Base-by-base conservation (phyloP, 2,113 vertebrate species). In the Ptilonorhynchus violaceus region DNA sequence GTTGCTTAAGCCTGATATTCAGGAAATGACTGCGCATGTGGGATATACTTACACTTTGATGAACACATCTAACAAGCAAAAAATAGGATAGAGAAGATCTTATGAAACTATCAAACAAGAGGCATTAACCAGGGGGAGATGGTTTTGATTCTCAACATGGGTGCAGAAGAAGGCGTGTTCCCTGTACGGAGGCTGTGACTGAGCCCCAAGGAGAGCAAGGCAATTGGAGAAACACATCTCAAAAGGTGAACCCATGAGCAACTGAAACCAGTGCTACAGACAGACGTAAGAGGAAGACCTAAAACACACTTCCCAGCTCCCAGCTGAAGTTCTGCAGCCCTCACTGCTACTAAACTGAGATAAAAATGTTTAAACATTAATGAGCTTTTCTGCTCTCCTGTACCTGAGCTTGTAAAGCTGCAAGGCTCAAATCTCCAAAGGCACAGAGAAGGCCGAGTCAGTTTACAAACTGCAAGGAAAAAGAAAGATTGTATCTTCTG, bases 281-380 rank as follows among this genome's bases (percentile, higher is more conserved):
- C 56, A 91, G 66, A 83, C 52, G 15, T 35, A 93, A 85, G 41
- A 76, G 74, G 53, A 89, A 92, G 59, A 88, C 24, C 55, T 68
- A 88, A 87, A 85, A 79, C 55, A 58, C 25, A 37, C 28, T 77
- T 74, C 70, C 55, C 52, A 83, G 52, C 72, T 80, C 39, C 24
- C 52, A 79, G 70, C 12, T 66, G 59, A 94, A 73, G 59, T 70
- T 80, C 84, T 52, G 53, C 56, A 89, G 64, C 83, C 47, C 31
- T 59, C 35, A 60, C 35, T 0, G 0, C 72, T 82, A 75, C 86
- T 75, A 31, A 92, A 72, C 21, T 3, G 39, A 80, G 42, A 49
- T n/a, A 70, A 76, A 35, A 84, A 37, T 16, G 72, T 44, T 92
- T 89, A 78, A 72, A 91, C 44, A 77, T 85, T 84, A 78, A 74